Evolutionary conservation across 2,888 invertebrate species (phyloP), one percentile per base, ranked within the genome.

Genomic region (Drosophila neotestacea): DNA sequence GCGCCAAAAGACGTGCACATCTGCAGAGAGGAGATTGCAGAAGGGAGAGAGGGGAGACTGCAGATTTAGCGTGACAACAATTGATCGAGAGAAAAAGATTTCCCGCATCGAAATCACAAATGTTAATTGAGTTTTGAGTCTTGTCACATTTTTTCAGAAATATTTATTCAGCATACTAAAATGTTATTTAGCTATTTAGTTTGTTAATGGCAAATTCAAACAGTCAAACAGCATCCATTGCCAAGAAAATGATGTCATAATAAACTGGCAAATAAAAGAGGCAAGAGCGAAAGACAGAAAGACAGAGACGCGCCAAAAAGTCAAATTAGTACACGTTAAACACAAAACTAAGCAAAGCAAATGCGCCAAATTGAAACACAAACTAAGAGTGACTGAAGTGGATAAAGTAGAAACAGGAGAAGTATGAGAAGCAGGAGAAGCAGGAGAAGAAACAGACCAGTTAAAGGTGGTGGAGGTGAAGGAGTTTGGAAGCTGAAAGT

Each of bases 241-340:
- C 55, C 76, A 62, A 65, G 54, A 66, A 73, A 64, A 68, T 87
- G 85, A 85, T 89, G 89, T 89, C 85, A 85, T 89, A 80, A 82
- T 81, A 79, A 62, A 76, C 71, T 67, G 70, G 60, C 65, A 70
- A 78, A 68, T 64, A 78, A 56, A 55, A 73, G 51, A 48, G 59
- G 10, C 30, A n/a, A 68, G 64, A 59, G 5, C 42, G 13, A 60
- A 52, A 47, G 47, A 66, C 55, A 55, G 62, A 16, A 38, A 44
- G 34, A 50, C 34, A 50, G 72, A 62, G 71, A 71, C 70, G 61
- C 79, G 74, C 51, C 77, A 73, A 77, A 86, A 73, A 75, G 84
- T 81, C 84, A 77, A 86, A 73, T 84, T 71, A 77, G 73, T 79
- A 68, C 60, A 80, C 76, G 76, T 81, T 88, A 71, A 86, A 79